Evolutionary conservation across 2,797 vertebrate genomes (phyloP), one percentile per base, ranked within the genome.

Genomic region (Enteromius anoplus): DNA sequence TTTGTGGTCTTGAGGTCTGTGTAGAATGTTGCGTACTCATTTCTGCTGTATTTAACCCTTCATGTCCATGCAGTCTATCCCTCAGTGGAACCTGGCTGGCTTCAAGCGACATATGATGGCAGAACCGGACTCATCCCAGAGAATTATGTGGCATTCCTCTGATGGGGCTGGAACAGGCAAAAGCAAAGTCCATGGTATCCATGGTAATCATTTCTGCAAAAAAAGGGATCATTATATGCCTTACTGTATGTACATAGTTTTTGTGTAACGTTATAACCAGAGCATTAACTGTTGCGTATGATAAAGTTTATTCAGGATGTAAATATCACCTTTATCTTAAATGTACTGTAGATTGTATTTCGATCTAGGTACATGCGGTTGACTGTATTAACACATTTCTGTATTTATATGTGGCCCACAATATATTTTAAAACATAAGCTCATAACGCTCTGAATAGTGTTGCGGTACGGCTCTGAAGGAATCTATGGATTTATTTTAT

Each of bases 71-170:
- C 93, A 99, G 98, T 99, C 32, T 95, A 97, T 87, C 93, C 96
- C 0, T 99, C 98, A 55, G 97, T 99, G 93, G 98, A 99, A 92
- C 98, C 98, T 34, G 98, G 98, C 32, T 99, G 98, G 98, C 94
- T 99, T 87, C 98, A 99, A 92, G 98, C 97, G 53, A 98, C 98
- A 5, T 98, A 97, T 68, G 96, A 97, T 85, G 96, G 97, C 89
- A 98, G 92, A 94, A 99, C 97, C 12, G 98, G 98, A 90, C 96
- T 99, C 23, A 92, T 99, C 90, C 98, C 98, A 86, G 98, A 98
- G 88, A 99, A 99, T 94, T 99, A 99, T 85, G 95, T 99, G 92
- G 91, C 93, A 86, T 99, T 97, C 91, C 92, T 96, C 88, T 98
- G 95, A 94, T 86, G 88, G 89, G 86, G 45, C 89, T 87, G 42